Conservation (phyloP, 2,113 vertebrate genomes). For the Tenrec ecaudatus region DNA sequence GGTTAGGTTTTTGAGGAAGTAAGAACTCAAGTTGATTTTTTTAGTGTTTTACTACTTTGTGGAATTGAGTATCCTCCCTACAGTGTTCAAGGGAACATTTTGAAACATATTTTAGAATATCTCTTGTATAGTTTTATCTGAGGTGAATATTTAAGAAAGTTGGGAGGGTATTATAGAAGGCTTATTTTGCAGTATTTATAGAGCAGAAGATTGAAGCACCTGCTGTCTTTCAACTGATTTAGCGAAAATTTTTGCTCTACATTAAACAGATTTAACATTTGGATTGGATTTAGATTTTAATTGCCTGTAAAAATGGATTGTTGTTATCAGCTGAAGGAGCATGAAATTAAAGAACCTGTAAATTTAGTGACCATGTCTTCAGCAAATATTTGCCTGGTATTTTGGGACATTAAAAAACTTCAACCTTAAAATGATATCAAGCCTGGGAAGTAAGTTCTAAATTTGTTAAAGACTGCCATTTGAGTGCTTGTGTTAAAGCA, state of each 20-base stretch:
- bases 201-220: background rate
- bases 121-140: background rate
- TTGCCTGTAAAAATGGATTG: slow-evolving; percentile 26
- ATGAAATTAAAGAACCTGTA: slow-evolving; percentile 18
- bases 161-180: background rate
- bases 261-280: background rate
- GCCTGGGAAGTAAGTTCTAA: slow-evolving; percentile 26
- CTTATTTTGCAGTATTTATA: too few species aligned
- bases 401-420: background rate
- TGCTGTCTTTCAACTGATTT: background rate
- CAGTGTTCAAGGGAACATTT: background rate
- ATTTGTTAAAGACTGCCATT: background rate
- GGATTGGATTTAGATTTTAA: background rate
- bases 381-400: slow-evolving; percentile 25
- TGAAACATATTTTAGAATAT: background rate
- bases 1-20: slow-evolving; percentile 18
- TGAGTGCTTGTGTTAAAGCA: slow-evolving; percentile 4
- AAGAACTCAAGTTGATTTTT: slow-evolving; percentile 43
- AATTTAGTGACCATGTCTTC: slow-evolving; percentile 10
- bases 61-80: background rate
- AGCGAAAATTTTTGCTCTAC: background rate
- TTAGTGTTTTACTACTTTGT: slow-evolving; percentile 35
- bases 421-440: background rate
- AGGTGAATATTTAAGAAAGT: slow-evolving; percentile 21
- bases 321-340: background rate